phyloP scores from a whole-genome alignment of 2,888 invertebrate genomes.

The Ametastegia equiseti region DNA sequence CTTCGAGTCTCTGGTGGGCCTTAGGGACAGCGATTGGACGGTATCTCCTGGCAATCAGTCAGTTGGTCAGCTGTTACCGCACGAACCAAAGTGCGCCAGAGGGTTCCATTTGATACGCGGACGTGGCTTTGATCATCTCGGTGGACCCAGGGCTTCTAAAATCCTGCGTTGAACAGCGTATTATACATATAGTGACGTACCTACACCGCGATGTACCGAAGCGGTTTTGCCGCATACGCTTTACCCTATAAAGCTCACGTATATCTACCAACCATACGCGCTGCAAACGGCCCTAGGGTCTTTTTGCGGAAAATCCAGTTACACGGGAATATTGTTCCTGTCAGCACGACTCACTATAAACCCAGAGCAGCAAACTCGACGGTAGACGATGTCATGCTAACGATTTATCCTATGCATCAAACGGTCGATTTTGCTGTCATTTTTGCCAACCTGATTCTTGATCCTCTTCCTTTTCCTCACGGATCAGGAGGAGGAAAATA shows the following conservation, averaged over 20 bases:
- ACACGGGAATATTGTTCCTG: slow-evolving; percentile 63
- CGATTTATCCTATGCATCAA: not conserved
- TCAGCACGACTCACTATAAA: slow-evolving; percentile 57
- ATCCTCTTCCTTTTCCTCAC: not conserved
- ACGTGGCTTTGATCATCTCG: slow-evolving; percentile 67
- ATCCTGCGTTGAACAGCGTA: not conserved
- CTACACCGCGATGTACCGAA: slow-evolving; percentile 14
- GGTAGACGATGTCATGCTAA: not conserved
- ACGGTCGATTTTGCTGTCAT: not conserved
- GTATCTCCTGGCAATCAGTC: slow-evolving; percentile 31
- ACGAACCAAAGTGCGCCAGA: slow-evolving; percentile 47
- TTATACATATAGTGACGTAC: too few relatives aligned
- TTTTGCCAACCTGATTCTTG: too few relatives aligned
- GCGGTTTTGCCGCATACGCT: slow-evolving; percentile 55
- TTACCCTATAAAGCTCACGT: slow-evolving; percentile 58
- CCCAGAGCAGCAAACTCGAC: too few relatives aligned
- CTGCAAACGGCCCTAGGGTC: slow-evolving; percentile 61
- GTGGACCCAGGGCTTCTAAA: not conserved
- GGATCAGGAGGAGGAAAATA: too few relatives aligned
- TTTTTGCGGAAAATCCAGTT: slow-evolving; percentile 60
- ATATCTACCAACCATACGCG: slow-evolving; percentile 25
- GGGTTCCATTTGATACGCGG: slow-evolving; percentile 64
- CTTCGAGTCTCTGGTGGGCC: not conserved
- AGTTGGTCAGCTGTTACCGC: slow-evolving; percentile 59
- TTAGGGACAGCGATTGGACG: not conserved